Evolutionary conservation across 2,113 vertebrate genomes (phyloP).

Genomic region (Alaudala cheleensis): DNA sequence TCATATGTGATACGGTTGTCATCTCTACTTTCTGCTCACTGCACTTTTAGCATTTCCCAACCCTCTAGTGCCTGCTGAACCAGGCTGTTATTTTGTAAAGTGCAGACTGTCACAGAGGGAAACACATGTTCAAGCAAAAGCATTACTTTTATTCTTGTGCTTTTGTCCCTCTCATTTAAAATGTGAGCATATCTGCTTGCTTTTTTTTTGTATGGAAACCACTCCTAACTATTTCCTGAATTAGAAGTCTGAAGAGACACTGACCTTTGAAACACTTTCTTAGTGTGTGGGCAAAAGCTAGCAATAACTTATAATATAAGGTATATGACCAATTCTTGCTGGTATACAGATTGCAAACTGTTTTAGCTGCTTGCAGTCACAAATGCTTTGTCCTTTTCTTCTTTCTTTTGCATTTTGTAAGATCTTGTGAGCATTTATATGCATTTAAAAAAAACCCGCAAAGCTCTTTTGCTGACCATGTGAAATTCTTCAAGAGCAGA

Average conservation of each 20-base stretch:
- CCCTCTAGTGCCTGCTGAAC: not conserved
- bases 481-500: not conserved
- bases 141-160: not conserved
- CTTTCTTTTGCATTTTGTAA: not conserved
- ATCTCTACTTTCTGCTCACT: not conserved
- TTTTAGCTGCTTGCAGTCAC: not conserved
- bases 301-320: not conserved
- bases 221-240: not conserved
- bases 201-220: not conserved
- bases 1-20: not conserved
- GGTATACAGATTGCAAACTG: not conserved
- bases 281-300: constrained; percentile 31
- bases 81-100: not conserved
- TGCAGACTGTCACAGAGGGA: not conserved
- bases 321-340: not conserved
- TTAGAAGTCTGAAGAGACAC: constrained; percentile 15
- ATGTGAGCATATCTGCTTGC: not conserved
- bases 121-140: not conserved
- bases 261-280: constrained; percentile 1
- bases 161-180: constrained; percentile 6
- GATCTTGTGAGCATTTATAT: not conserved
- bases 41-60: not conserved
- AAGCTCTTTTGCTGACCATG: not conserved
- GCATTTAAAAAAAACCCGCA: not conserved
- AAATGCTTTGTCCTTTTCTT: constrained; percentile 10